Percentiles rank a stretch among this genome's conserved stretches.
phyloP scores from a whole-genome alignment of 2,888 invertebrate genomes.

The Diarsia brunnea region DNA sequence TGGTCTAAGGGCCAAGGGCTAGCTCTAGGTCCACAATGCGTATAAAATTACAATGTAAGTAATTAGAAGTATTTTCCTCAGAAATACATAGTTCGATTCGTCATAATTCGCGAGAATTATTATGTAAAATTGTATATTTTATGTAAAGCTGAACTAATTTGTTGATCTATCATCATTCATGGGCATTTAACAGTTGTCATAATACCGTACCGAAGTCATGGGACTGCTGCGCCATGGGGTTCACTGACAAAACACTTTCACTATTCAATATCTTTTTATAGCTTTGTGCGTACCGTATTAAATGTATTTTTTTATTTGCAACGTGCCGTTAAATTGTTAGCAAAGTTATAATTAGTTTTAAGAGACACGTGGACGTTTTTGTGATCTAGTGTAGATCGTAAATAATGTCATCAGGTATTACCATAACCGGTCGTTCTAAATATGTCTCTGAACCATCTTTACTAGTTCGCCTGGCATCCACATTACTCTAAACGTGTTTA shows the following conservation, averaged over 20 bases:
- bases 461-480: background rate
- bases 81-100: background rate
- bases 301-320: slow-evolving; percentile 5
- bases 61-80: slow-evolving; percentile 24
- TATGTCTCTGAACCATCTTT: background rate
- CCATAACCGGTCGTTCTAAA: background rate
- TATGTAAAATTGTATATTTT: slow-evolving; percentile 30
- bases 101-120: too few relatives aligned
- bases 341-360: slow-evolving; percentile 5
- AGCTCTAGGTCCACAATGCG: slow-evolving; percentile 8
- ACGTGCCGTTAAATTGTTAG: background rate
- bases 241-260: slow-evolving; percentile 46
- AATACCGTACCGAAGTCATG: slow-evolving; percentile 37
- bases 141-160: slow-evolving; percentile 44
- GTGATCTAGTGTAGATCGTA: background rate
- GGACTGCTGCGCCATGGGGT: slow-evolving; percentile 41
- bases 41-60: slow-evolving; percentile 26
- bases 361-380: background rate
- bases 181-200: slow-evolving; percentile 42
- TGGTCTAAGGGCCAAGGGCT: slow-evolving; percentile 6
- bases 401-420: background rate
- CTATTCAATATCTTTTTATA: slow-evolving; percentile 45
- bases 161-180: slow-evolving; percentile 39
- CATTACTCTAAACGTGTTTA: background rate
- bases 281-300: background rate